Percentiles rank a stretch among this genome's conserved stretches.
phyloP scores from a whole-genome alignment of 2,113 vertebrate species.

The Cervus canadensis region DNA sequence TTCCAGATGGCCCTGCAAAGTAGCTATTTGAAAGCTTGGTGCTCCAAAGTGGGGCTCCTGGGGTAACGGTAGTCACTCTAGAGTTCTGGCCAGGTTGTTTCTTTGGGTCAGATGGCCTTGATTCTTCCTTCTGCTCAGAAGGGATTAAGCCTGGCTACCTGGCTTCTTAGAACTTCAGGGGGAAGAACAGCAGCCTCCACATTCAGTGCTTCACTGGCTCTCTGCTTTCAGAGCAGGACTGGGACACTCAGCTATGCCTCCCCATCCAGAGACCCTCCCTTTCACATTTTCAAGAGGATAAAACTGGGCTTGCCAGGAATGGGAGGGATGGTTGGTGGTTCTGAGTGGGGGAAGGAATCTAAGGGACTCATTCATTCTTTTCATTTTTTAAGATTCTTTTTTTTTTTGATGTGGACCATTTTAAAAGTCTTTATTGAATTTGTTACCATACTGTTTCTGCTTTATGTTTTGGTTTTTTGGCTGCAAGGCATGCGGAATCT shows the following conservation, averaged over 20 bases:
- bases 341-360: not conserved
- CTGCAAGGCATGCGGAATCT: not conserved
- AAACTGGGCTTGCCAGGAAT: not conserved
- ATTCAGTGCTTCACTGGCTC: not conserved
- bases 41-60: not conserved
- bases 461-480: not conserved
- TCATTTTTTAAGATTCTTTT: not conserved
- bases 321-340: not conserved
- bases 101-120: not conserved
- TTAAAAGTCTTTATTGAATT: not conserved
- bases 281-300: not conserved
- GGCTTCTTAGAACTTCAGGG: not conserved
- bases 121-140: not conserved
- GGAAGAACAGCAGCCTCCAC: not conserved
- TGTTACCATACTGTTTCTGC: not conserved
- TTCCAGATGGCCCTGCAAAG: not conserved
- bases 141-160: not conserved
- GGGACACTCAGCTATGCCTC: not conserved
- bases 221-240: not conserved
- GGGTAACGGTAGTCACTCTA: not conserved
- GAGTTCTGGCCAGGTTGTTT: not conserved
- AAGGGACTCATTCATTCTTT: not conserved
- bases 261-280: not conserved
- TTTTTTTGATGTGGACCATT: not conserved
- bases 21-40: not conserved